These are phyloP conservation scores for Tricholaema leucomelas DNA, from an alignment of 2,113 vertebrate genomes.

Conservation along the genomic window DNA sequence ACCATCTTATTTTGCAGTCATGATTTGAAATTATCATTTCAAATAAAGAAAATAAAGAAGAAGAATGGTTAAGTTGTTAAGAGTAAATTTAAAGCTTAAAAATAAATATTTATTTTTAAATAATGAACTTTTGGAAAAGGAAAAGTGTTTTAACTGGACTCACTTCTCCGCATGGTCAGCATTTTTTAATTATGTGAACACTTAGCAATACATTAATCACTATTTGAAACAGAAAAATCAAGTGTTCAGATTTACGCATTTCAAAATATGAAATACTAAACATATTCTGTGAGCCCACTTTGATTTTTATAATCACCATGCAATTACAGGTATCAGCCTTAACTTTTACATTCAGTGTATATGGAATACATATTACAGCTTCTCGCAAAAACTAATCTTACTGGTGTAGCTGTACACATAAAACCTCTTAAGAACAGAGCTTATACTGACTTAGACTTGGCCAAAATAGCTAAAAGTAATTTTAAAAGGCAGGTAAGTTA, in stretches of 20 bases:
- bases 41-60: not conserved
- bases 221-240: too few species aligned
- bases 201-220: not conserved
- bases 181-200: not conserved
- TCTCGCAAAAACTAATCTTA: not conserved
- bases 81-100: not conserved
- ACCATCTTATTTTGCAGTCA: not conserved
- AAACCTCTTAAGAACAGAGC: not conserved
- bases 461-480: not conserved
- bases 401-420: not conserved
- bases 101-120: not conserved
- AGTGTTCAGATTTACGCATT: not conserved
- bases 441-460: not conserved
- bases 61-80: not conserved
- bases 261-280: not conserved
- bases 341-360: not conserved
- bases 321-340: not conserved
- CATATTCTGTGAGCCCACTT: not conserved
- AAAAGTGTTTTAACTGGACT: not conserved
- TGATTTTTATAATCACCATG: not conserved
- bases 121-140: not conserved
- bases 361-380: not conserved
- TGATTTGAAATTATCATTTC: not conserved
- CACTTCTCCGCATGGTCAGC: not conserved
- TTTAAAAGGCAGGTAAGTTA: not conserved